Evolutionary conservation across 2,797 vertebrate genomes (phyloP).

Genomic region (Girardinus metallicus): DNA sequence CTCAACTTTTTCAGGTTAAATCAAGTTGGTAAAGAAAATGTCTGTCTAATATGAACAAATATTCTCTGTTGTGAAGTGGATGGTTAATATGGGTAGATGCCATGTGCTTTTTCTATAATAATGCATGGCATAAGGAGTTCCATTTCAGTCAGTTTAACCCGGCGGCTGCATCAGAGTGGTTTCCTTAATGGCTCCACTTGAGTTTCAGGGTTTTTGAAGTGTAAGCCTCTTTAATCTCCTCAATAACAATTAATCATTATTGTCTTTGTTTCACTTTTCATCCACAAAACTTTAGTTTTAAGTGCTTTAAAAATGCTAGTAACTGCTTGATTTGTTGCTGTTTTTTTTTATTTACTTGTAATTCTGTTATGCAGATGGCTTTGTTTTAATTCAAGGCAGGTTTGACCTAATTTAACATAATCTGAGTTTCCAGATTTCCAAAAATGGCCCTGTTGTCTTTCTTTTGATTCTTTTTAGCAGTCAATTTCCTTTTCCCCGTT

Average conservation of each 20-base stretch:
- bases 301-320: slow-evolving; percentile 12
- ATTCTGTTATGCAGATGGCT: background rate
- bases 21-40: slow-evolving; percentile 37
- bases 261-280: slow-evolving; percentile 36
- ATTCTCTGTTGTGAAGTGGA: slow-evolving; percentile 34
- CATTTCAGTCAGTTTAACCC: slow-evolving; percentile 50
- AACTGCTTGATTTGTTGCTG: background rate
- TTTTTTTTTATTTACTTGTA: background rate
- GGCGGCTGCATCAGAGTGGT: slow-evolving; percentile 25
- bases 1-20: slow-evolving; percentile 30
- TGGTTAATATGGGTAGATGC: slow-evolving; percentile 30
- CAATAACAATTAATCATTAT: slow-evolving; percentile 49
- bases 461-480: slow-evolving; percentile 30
- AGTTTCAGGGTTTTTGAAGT: slow-evolving; percentile 54
- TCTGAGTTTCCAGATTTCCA: slow-evolving; percentile 6
- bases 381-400: slow-evolving; percentile 8
- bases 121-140: slow-evolving; percentile 43
- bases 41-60: slow-evolving; percentile 36
- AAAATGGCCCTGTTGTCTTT: slow-evolving; percentile 22
- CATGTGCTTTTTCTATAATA: slow-evolving; percentile 23
- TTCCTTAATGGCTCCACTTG: slow-evolving; percentile 43
- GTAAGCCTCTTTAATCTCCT: slow-evolving; percentile 55
- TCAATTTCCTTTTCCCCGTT: background rate
- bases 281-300: slow-evolving; percentile 4
- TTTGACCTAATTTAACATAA: slow-evolving; percentile 24